Evolutionary conservation across 2,888 invertebrate species (phyloP).

Genomic region (Callosobruchus maculatus): DNA sequence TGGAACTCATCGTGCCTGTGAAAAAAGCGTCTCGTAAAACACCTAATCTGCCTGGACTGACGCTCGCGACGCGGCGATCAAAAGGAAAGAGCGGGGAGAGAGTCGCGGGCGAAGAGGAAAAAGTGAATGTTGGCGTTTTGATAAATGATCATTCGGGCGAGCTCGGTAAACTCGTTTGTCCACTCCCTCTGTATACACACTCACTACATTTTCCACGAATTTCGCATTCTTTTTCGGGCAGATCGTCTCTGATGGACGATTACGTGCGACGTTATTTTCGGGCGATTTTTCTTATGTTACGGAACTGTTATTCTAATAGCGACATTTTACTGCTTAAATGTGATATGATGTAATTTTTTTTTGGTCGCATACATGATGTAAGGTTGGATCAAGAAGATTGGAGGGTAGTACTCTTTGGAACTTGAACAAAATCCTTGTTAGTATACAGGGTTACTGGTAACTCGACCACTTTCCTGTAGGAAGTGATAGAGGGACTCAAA

Average conservation of each 20-base stretch:
- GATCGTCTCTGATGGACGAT: background rate
- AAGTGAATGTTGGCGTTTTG: background rate
- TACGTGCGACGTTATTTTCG: background rate
- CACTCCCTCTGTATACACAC: background rate
- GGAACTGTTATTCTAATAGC: too few species aligned
- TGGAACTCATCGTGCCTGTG: too few species aligned
- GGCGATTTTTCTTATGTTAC: background rate
- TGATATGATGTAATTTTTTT: too few species aligned
- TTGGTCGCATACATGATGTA: too few species aligned
- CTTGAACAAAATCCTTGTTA: too few species aligned
- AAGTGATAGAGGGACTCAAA: too few species aligned
- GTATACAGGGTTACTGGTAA: too few species aligned
- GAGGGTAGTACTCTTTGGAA: too few species aligned
- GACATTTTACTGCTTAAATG: too few species aligned
- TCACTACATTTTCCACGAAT: background rate
- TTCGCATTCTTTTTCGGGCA: background rate
- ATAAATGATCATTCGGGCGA: background rate
- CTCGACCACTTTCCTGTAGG: too few species aligned
- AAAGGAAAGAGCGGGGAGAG: background rate
- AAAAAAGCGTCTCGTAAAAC: too few species aligned
- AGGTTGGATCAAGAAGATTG: too few species aligned
- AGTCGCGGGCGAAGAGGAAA: background rate
- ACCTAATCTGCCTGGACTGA: background rate
- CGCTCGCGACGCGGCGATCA: background rate
- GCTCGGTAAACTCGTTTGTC: background rate